Percentiles rank a stretch among this genome's conserved stretches.
These are phyloP conservation scores for Drosophila mettleri DNA, from an alignment of 2,888 invertebrate genomes.

Conservation along the genomic window DNA sequence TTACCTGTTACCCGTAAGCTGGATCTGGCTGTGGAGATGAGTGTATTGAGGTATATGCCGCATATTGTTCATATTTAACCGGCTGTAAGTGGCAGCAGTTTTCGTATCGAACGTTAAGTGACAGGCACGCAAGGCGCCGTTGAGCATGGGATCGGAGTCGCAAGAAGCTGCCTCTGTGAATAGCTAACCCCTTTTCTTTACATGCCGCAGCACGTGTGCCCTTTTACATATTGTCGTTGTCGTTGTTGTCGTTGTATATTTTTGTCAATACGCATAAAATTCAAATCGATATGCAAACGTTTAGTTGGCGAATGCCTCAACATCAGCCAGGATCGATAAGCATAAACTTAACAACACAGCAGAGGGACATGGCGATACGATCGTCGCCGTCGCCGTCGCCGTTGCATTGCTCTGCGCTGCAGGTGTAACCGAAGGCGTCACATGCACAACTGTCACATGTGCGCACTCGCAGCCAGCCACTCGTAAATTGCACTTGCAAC, in stretches of 20 bases:
- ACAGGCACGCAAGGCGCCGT: slow-evolving; percentile 80
- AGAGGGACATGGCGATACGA: slow-evolving; percentile 50
- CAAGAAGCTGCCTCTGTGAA: slow-evolving; percentile 20
- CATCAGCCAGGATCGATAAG: slow-evolving; percentile 68
- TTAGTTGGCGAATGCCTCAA: slow-evolving; percentile 65
- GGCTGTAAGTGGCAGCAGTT: slow-evolving; percentile 60
- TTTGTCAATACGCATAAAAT: slow-evolving; percentile 69
- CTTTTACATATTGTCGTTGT: slow-evolving; percentile 18
- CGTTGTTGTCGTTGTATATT: slow-evolving; percentile 25
- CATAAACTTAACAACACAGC: slow-evolving; percentile 18
- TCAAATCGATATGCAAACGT: slow-evolving; percentile 74
- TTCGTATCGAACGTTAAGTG: slow-evolving; percentile 65
- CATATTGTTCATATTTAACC: slow-evolving; percentile 62
- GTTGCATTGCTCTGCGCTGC: slow-evolving; percentile 33
- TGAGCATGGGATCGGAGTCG: slow-evolving; percentile 25
- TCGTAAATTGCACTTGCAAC: slow-evolving; percentile 74
- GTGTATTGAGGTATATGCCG: slow-evolving; percentile 52
- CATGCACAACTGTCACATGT: slow-evolving; percentile 70
- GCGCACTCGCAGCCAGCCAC: slow-evolving; percentile 48
- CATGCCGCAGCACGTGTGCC: slow-evolving; percentile 60
- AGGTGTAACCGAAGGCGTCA: slow-evolving; percentile 79
- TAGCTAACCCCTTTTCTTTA: slow-evolving; percentile 25
- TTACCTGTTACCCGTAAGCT: slow-evolving; percentile 53
- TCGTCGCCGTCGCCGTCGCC: too few relatives aligned
- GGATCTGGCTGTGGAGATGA: slow-evolving; percentile 23